Percentiles rank a stretch among this genome's conserved stretches.
phyloP scores from a whole-genome alignment of 1,140 invertebrate species.

The Drosophila insularis region DNA sequence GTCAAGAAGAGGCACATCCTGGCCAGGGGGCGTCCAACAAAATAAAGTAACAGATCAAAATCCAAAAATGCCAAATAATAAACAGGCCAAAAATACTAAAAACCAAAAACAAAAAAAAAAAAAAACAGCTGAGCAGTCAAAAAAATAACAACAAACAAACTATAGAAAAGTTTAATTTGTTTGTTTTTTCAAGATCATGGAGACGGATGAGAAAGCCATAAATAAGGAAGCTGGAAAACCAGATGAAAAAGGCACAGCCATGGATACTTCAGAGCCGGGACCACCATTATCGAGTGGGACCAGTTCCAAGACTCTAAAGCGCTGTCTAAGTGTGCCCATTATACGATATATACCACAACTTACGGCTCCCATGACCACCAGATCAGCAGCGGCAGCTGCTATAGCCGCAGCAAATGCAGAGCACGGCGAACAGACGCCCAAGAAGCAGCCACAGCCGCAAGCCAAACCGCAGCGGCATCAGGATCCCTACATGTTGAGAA shows the following conservation, averaged over 20 bases:
- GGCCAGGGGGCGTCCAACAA: background rate
- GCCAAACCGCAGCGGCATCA: background rate
- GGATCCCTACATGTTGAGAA: background rate
- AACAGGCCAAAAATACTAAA: background rate
- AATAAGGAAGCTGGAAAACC: constrained; percentile 35
- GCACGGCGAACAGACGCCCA: constrained; percentile 62
- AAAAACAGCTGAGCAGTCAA: constrained; percentile 1
- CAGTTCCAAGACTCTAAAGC: constrained; percentile 86
- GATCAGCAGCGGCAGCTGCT: constrained; percentile 83
- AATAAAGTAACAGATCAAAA: too few relatives aligned
- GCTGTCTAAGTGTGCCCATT: constrained; percentile 92
- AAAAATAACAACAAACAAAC: background rate
- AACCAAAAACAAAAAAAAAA: background rate
- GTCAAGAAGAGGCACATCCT: background rate
- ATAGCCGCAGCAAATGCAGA: constrained; percentile 58
- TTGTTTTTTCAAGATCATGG: constrained; percentile 42
- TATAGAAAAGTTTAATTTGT: background rate
- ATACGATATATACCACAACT: constrained; percentile 84
- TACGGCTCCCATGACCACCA: constrained; percentile 70
- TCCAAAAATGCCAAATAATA: background rate
- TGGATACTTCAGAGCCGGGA: constrained; percentile 64
- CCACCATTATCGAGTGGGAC: constrained; percentile 69
- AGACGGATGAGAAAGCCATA: constrained; percentile 54
- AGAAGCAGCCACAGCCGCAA: constrained; percentile 37
- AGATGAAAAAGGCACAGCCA: constrained; percentile 28